Base-by-base conservation (phyloP, 2,797 vertebrate genomes). In the Pseudochirops corinnae region DNA sequence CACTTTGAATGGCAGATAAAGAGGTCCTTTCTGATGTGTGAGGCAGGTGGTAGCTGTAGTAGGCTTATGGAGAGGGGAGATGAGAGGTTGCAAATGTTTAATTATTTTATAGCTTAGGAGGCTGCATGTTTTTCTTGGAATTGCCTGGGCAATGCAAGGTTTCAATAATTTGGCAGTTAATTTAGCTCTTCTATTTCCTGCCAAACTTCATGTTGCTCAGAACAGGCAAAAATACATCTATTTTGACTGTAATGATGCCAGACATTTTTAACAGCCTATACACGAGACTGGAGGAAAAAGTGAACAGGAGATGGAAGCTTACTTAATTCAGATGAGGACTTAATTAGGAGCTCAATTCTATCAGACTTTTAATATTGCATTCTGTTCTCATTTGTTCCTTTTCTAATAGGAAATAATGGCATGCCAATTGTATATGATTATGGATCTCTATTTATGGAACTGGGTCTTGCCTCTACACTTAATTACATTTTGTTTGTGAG, bases 311-410 rank as follows among this genome's bases (percentile, higher is more conserved):
- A 96, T 93, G 0, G 1, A 97, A 91, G 6, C 55, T 96, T 92
- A 94, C 93, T 95, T 98, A 94, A 96, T 98, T 97, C 98, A 94
- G 91, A 92, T 97, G 95, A 97, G 92, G 56, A 93, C 74, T 98
- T 98, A 98, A 98, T 98, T 98, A 98, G 93, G 28, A 97, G 55
- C 50, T 97, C 95, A 91, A 18, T 97, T 97, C 91, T 98, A 11
- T 95, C 90, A 96, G 92, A 92, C 39, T 96, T 94, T 97, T 98
- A 96, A 96, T 98, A 98, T 58, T 97, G 55, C 74, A 98, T 98
- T 98, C 97, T 98, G 50, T 97, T 98, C 95, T 97, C 56, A 0
- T 97, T 98, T 98, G 92, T 90, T 95, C 93, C 94, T 93, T 98
- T 95, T 94, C 91, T 97, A 98, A 98, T 97, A 97, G 92, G 93